Evolutionary conservation across 2,797 vertebrate species (phyloP).

Genomic region (Channa striata): DNA sequence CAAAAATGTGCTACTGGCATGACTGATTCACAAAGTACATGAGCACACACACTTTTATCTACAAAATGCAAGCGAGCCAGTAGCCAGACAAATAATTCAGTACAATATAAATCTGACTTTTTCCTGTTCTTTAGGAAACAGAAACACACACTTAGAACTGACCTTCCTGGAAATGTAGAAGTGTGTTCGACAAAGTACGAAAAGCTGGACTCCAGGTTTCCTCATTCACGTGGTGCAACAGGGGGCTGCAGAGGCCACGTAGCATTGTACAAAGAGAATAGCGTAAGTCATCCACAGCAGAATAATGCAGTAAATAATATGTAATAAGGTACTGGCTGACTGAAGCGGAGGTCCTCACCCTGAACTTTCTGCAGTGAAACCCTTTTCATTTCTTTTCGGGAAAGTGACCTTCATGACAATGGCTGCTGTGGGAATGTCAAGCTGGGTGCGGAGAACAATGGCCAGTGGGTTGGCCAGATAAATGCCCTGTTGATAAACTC

Average conservation of each 20-base stretch:
- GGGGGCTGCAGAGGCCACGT: conserved; percentile 50
- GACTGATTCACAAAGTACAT: too few relatives aligned
- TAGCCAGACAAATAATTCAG: conserved; percentile 4
- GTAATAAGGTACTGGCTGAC: conserved; percentile 43
- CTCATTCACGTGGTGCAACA: conserved; percentile 53
- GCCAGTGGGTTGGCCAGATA: conserved; percentile 42
- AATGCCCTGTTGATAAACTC: conserved; percentile 56
- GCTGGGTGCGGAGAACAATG: conserved; percentile 59
- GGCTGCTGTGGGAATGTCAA: conserved; percentile 50
- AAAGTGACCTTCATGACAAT: conserved; percentile 75
- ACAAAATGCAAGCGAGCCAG: not conserved
- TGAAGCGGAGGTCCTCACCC: conserved; percentile 56
- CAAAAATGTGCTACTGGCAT: too few relatives aligned
- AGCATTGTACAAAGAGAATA: conserved; percentile 64
- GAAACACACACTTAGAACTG: conserved; percentile 32
- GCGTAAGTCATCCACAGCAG: conserved; percentile 53
- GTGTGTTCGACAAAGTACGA: conserved; percentile 51
- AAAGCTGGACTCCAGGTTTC: conserved; percentile 49
- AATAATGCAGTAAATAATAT: conserved; percentile 43
- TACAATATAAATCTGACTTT: not conserved
- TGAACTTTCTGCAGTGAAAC: conserved; percentile 69
- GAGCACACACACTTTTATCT: not conserved
- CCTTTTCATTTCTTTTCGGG: conserved; percentile 58
- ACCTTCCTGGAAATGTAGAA: conserved; percentile 49
- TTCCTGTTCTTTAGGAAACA: conserved; percentile 5